phyloP scores from a whole-genome alignment of 2,888 invertebrate species.

The Priapulus caudatus region DNA sequence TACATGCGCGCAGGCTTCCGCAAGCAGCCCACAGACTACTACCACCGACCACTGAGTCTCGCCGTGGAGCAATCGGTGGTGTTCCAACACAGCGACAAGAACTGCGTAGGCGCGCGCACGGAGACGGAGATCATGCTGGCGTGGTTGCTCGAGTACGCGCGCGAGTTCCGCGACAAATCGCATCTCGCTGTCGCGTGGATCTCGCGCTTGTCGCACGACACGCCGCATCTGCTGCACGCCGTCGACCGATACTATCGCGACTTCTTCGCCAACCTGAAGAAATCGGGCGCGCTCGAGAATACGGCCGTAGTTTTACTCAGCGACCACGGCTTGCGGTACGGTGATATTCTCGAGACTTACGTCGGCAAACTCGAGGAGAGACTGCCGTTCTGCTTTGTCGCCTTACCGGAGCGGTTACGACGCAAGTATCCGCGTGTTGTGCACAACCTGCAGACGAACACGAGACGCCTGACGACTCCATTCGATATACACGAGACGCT shows the following conservation, averaged over 20 bases:
- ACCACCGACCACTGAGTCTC: conserved; percentile 32
- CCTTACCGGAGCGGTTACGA: conserved; percentile 31
- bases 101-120: conserved; percentile 28
- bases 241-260: neutral
- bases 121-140: conserved; percentile 29
- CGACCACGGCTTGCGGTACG: conserved; percentile 40
- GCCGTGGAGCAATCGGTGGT: conserved; percentile 30
- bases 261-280: neutral
- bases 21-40: conserved; percentile 34
- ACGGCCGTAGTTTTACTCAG: conserved; percentile 28
- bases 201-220: neutral
- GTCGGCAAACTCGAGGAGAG: conserved; percentile 40
- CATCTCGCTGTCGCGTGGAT: neutral
- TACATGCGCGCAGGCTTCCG: conserved; percentile 34
- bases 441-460: conserved; percentile 30
- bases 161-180: neutral
- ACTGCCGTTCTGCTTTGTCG: conserved; percentile 36
- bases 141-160: conserved; percentile 17
- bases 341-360: conserved; percentile 35
- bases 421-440: conserved; percentile 28
- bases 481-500: conserved; percentile 38
- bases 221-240: neutral
- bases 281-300: conserved; percentile 17
- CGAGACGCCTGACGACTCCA: conserved; percentile 35
- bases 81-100: conserved; percentile 21